Base-by-base conservation (phyloP, 2,113 vertebrate genomes). In the Notothenia coriiceps region DNA sequence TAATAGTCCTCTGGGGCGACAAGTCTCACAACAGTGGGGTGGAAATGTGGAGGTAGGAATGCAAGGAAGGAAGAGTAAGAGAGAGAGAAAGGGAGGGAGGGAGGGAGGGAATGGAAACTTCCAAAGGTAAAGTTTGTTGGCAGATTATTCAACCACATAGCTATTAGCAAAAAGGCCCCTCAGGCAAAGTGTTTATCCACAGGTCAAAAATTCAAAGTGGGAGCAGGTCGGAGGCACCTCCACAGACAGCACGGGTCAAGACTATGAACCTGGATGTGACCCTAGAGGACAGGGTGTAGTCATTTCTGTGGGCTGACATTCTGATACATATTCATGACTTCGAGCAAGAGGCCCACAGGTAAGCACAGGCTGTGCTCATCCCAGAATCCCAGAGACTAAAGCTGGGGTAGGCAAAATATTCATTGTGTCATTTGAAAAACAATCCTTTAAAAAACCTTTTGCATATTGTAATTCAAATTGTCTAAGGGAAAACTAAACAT, bases 321-420 rank as follows among this genome's bases (percentile, higher is more conserved):
- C 18, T 52, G 33, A 59, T 65, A 6, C 76, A 85, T 80, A 86
- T 81, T 80, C 20, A 86, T 64, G 46, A 18, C 10, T 12, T 15
- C 10, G 33, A 33, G 57, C 63, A 64, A 20, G 35, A 40, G 12
- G 29, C n/a, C 17, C 47, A 40, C 11, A 25, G 61, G 60, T 22
- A 1, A 14, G 35, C 4, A 1, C 25, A 33, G 40, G 18, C 40
- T 40, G 44, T 1, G 49, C 35, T 11, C 35, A 7, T 40, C 35
- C 35, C 35, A 40, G 35, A 40, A 40, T 40, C 44, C 49, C 22
- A 13, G 15, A 51, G 2, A 5, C 49, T 40, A 40, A 40, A 40
- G 35, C 35, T 40, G 35, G 35, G 35, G 7, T 6, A 7, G 35
- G 35, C 1, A 40, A 40, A 40, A 40, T 40, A 40, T 40, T 40